Percentiles rank a stretch among this genome's conserved stretches.
These are phyloP conservation scores for Mellivora capensis DNA, from an alignment of 2,113 vertebrate species.

Conservation along the genomic window DNA sequence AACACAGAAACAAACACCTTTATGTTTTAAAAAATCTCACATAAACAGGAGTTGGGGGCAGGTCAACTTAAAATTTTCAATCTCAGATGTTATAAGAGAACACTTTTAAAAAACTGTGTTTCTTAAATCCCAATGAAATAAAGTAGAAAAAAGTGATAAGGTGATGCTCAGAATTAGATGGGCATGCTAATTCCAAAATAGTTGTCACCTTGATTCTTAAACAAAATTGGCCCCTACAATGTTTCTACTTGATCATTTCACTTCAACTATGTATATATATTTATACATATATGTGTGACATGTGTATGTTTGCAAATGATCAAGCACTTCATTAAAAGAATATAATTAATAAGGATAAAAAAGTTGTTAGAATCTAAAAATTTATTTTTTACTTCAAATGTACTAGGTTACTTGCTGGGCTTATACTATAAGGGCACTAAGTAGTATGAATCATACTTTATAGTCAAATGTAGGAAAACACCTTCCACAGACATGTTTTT, in stretches of 20 bases:
- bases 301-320: slow-evolving; percentile 16
- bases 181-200: neutral
- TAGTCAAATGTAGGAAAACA: neutral
- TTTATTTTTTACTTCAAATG: slow-evolving; percentile 15
- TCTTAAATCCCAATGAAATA: slow-evolving; percentile 8
- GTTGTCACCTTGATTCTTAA: neutral
- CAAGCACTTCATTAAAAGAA: slow-evolving; percentile 6
- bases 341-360: neutral
- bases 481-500: neutral
- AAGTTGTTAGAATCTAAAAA: slow-evolving; percentile 6
- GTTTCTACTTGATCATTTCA: neutral
- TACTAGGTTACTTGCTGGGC: neutral
- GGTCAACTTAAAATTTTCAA: slow-evolving; percentile 20
- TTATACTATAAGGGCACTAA: neutral
- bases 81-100: slow-evolving; percentile 8
- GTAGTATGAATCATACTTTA: neutral
- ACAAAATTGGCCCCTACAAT: neutral
- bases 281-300: neutral
- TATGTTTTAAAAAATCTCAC: slow-evolving; percentile 33
- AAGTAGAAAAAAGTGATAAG: slow-evolving; percentile 28
- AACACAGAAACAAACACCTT: slow-evolving; percentile 4
- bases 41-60: neutral
- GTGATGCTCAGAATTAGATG: neutral
- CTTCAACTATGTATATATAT: neutral
- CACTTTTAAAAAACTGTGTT: neutral